Percentiles rank a stretch among this genome's conserved stretches.
These are phyloP conservation scores for Oophaga sylvatica DNA, from an alignment of 2,797 vertebrate genomes.

Conservation along the genomic window DNA sequence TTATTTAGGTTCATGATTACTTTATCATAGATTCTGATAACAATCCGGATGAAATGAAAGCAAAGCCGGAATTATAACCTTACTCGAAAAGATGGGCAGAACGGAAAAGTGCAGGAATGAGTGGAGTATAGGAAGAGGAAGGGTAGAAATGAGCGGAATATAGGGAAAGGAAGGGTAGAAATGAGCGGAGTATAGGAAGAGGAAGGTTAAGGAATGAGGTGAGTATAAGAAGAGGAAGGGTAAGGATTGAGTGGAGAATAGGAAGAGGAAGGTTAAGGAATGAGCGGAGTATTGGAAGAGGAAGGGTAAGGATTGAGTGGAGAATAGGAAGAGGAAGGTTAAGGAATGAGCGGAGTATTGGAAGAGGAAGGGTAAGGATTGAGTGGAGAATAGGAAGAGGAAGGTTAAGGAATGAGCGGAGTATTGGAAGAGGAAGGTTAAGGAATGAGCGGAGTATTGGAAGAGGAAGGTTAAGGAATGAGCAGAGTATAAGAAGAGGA, in stretches of 20 bases:
- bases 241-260: background rate
- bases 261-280: background rate
- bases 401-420: background rate
- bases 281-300: background rate
- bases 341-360: no score
- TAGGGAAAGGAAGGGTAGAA: background rate
- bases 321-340: background rate
- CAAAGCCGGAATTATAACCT: background rate
- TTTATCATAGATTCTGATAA: background rate
- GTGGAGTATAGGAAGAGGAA: background rate
- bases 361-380: background rate
- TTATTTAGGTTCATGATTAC: background rate
- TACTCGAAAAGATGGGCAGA: background rate
- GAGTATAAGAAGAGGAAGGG: background rate
- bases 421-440: background rate
- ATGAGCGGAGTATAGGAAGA: background rate
- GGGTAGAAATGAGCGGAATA: background rate
- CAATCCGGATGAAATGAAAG: background rate
- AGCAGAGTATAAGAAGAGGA: background rate
- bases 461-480: background rate
- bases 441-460: background rate
- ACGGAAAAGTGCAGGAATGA: no score
- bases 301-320: background rate
- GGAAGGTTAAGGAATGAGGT: background rate
- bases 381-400: background rate